Base-by-base conservation (phyloP, 2,888 invertebrate species). In the Didymodactylos carnosus region DNA sequence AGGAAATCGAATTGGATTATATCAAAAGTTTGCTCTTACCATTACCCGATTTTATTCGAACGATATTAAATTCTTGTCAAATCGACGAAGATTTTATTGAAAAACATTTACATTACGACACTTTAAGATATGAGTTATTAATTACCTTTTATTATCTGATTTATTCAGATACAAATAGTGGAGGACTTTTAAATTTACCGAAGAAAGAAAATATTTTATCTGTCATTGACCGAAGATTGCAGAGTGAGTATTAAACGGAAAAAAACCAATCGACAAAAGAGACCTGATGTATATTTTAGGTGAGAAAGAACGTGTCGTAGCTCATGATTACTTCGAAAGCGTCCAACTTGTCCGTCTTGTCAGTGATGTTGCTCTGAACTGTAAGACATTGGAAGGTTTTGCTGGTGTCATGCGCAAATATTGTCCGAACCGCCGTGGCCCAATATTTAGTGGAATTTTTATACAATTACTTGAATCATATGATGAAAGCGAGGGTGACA, bases 311-410 rank as follows among this genome's bases (percentile, higher is more conserved):
- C 35, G 40, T 49, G 39, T 39, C 16, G 29, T 43, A 6, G 25
- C 39, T 23, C 51, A 39, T 51, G 23, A 53, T 39, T 51, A 25
- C 49, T 39, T 40, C 46, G 19, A 39, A 72, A 49, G 16, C 7
- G 23, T 43, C 14, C 43, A 49, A 27, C n/a, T 46, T 35, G 40
- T 72, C n/a, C 72, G 39, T n/a, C 23, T 51, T 39, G 23, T 72
- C 16, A 72, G 39, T 51, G 49, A 51, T 51, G 39, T 25, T 25
- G 23, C 40, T 29, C 23, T 72, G n/a, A 72, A 29, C 19, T 39
- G 39, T 13, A 72, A 72, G 29, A 72, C 72, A 35, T 39, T 72
- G 5, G 72, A 72, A 51, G 72, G 72, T 72, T 72, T 72, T 72
- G 72, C 23, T 40, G 72, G 72, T 25, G 25, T 72, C 16, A 27